Evolutionary conservation across 2,888 invertebrate genomes (phyloP), one percentile per base, ranked within the genome.

Genomic region (Ophion ventricosus): DNA sequence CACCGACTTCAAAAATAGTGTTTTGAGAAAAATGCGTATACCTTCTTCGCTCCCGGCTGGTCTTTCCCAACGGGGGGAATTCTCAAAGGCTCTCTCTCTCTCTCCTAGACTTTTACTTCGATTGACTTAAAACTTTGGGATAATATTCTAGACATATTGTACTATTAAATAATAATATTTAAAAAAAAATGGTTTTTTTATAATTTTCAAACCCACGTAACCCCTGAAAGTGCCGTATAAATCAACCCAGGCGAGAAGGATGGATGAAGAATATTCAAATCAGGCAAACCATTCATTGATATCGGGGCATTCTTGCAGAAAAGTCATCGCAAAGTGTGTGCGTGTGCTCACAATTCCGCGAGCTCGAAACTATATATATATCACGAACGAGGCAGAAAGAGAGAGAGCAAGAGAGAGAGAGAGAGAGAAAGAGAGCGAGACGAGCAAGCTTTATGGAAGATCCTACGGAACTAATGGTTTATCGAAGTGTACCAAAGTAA

Each of bases 261-360:
- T 73, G 57, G 74, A 79, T 75, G 66, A 66, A 63, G 81, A 69
- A 82, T 84, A 86, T 86, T 82, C 80, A 86, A 86, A 86, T 84
- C 78, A 82, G 84, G 82, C 79, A 84, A 80, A 79, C 72, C 80
- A 75, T 82, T 66, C 77, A 82, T 86, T 82, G 79, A 80, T 84
- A 84, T 74, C 67, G 70, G 69, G 57, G 74, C 69, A 81, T 84
- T 84, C 74, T 74, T 80, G 63, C 59, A 67, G 80, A 54, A 80
- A 78, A 80, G 67, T 81, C 64, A 73, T 81, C 78, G 72, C 73
- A 69, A 78, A 84, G 49, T 84, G 59, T 73, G 20, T 35, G 23
- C 57, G 57, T 23, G 57, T 43, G 73, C 59, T 63, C 11, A 54
- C 49, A 29, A n/a, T 67, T 23, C 70, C 43, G 57, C 23, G 43